Conservation (phyloP, 2,888 invertebrate species). For the Homarus gammarus region DNA sequence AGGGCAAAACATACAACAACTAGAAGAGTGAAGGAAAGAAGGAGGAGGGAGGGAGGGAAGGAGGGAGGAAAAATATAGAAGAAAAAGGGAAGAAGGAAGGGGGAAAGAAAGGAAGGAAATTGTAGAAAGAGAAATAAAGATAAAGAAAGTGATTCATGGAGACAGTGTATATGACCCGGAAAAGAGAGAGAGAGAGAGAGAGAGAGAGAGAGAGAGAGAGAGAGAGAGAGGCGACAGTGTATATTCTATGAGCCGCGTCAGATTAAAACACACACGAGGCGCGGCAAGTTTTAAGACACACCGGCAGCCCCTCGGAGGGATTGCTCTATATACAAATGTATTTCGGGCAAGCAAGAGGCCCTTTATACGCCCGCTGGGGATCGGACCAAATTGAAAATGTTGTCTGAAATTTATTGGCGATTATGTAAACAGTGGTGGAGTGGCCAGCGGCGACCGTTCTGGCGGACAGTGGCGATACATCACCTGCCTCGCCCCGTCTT, state of each 20-base stretch:
- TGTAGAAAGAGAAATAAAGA: background rate
- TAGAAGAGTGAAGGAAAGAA: no score
- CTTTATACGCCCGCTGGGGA: slow-evolving; percentile 41
- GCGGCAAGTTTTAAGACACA: background rate
- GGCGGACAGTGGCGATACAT: slow-evolving; percentile 40
- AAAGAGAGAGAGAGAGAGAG: background rate
- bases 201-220: background rate
- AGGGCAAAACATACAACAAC: no score
- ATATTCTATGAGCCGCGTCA: background rate
- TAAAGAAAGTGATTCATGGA: background rate
- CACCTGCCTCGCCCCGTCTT: slow-evolving; percentile 8
- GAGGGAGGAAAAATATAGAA: background rate
- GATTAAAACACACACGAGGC: background rate
- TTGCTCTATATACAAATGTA: slow-evolving; percentile 23
- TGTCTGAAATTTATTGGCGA: slow-evolving; percentile 58
- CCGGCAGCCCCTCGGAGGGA: background rate
- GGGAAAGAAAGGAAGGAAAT: background rate
- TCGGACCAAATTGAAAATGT: slow-evolving; percentile 54
- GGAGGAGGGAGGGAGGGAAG: background rate
- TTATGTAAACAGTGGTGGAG: slow-evolving; percentile 51
- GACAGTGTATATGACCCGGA: no score
- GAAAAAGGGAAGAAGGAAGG: background rate
- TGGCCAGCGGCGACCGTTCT: slow-evolving; percentile 46
- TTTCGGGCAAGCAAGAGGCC: slow-evolving; percentile 29
- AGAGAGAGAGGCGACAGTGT: no score